Conservation (phyloP, 2,888 invertebrate genomes). For the Gortyna flavago region DNA sequence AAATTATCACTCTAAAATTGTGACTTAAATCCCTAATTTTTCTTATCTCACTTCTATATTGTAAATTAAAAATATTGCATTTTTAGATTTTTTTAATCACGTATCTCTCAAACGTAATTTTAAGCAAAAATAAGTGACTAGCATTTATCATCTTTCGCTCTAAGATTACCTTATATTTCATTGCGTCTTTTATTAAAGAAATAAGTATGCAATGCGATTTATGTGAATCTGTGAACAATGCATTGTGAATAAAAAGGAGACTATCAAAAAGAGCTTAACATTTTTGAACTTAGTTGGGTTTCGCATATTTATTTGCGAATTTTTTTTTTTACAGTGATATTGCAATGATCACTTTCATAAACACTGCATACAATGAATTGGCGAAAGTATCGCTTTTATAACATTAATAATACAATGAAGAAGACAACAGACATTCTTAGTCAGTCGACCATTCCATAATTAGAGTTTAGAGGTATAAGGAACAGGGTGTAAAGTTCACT, state of each 20-base stretch:
- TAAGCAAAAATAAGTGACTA: slow-evolving; percentile 5
- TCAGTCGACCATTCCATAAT: neutral
- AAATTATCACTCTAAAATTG: slow-evolving; percentile 22
- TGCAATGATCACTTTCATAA: neutral
- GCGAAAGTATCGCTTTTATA: neutral
- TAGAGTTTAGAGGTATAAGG: no score
- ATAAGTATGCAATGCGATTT: slow-evolving; percentile 9
- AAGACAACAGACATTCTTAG: neutral
- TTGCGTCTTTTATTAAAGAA: slow-evolving; percentile 12
- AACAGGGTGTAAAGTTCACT: no score
- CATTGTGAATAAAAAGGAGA: neutral
- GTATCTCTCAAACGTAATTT: slow-evolving; percentile 6
- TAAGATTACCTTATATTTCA: slow-evolving; percentile 27
- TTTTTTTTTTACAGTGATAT: neutral
- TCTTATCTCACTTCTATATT: neutral
- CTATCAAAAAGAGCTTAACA: no score
- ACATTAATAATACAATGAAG: neutral
- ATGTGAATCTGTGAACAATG: neutral
- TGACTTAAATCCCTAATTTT: slow-evolving; percentile 34
- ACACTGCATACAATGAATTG: neutral
- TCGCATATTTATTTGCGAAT: neutral
- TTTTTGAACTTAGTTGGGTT: neutral
- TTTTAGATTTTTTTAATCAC: neutral
- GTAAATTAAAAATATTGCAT: neutral
- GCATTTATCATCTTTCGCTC: slow-evolving; percentile 19